Conservation (phyloP, 2,113 vertebrate genomes). For the Ammodytes marinus region DNA sequence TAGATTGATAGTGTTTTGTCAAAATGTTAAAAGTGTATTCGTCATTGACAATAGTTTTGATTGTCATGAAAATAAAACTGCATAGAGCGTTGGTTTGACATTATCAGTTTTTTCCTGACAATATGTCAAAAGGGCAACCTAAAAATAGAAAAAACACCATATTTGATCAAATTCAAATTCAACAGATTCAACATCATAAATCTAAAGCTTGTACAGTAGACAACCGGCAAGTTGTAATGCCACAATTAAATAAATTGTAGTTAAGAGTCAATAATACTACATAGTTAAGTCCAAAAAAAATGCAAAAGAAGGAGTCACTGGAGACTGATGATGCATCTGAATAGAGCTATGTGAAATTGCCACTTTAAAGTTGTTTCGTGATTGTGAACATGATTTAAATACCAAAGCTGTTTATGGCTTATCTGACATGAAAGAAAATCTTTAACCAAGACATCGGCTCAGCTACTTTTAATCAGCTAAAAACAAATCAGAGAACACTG, state of each 20-base stretch:
- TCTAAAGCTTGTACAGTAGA: background rate
- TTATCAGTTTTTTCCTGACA: background rate
- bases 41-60: background rate
- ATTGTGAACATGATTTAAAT: background rate
- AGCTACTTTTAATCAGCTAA: slow-evolving; percentile 4
- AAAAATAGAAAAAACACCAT: background rate
- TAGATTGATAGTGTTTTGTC: background rate
- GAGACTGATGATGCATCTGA: background rate
- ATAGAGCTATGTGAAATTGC: background rate
- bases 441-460: background rate
- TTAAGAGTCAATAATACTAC: background rate
- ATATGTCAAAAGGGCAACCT: background rate
- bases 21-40: background rate
- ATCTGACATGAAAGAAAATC: background rate
- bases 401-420: background rate
- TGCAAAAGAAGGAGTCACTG: background rate
- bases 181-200: background rate
- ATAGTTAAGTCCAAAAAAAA: background rate
- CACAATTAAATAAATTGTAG: background rate
- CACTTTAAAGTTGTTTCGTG: background rate
- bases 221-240: background rate
- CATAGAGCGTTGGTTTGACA: background rate
- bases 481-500: background rate
- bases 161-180: background rate
- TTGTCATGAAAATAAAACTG: background rate